phyloP scores from a whole-genome alignment of 2,113 vertebrate genomes.

The Ciconia boyciana region DNA sequence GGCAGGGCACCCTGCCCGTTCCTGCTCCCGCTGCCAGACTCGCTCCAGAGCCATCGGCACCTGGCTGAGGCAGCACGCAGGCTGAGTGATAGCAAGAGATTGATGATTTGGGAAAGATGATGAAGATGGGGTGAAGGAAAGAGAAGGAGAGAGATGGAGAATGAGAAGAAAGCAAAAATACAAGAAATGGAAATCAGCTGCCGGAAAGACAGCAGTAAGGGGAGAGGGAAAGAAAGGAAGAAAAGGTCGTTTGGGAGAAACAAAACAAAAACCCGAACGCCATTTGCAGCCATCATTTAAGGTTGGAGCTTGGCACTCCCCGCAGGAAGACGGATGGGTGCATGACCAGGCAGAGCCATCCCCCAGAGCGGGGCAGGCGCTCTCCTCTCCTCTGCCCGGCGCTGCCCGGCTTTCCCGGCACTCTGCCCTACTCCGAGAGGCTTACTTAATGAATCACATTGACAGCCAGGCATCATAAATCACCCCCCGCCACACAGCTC shows the following conservation, averaged over 20 bases:
- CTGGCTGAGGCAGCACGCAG: not conserved
- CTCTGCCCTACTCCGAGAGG: not conserved
- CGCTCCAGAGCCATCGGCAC: not conserved
- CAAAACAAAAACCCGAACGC: fast-evolving
- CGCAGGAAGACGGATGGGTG: not conserved
- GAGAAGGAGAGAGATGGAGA: not conserved
- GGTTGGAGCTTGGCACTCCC: not conserved
- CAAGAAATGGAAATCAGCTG: not conserved
- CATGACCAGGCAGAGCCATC: not conserved
- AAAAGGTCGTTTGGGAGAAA: not conserved
- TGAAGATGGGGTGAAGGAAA: not conserved
- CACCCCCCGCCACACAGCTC: not conserved
- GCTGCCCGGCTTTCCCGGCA: not conserved
- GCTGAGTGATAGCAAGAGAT: not conserved
- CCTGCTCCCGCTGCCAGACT: not conserved
- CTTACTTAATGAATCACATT: not conserved
- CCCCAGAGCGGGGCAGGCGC: not conserved
- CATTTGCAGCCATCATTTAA: not conserved
- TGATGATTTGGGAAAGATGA: not conserved
- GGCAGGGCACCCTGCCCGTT: not conserved
- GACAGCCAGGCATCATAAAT: not conserved
- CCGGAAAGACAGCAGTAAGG: not conserved
- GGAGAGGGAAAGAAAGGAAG: not conserved
- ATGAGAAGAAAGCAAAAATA: not conserved
- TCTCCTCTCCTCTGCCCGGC: not conserved